Conservation (phyloP, 2,888 invertebrate species). For the Chymomyza fuscimana region DNA sequence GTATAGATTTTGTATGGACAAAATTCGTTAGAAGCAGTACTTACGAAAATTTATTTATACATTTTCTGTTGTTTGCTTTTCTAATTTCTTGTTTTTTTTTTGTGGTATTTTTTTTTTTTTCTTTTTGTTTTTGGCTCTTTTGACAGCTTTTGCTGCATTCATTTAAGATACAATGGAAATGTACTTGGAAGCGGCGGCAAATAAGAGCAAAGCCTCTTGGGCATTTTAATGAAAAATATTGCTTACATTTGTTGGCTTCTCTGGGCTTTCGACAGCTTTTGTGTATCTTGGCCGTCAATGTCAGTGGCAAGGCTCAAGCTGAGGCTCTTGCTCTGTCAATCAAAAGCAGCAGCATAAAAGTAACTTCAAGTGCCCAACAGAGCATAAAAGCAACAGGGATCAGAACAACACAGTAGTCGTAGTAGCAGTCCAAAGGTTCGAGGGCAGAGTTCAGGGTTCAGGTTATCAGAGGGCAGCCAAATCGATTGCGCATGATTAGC, state of each 20-base stretch:
- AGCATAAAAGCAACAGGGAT: not conserved
- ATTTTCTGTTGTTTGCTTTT: conserved; percentile 1
- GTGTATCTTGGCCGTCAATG: not conserved
- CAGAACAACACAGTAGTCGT: not conserved
- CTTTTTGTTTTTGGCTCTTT: not conserved
- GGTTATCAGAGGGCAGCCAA: not conserved
- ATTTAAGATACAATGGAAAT: not conserved
- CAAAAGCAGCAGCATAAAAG: not conserved
- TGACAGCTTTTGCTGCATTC: not conserved
- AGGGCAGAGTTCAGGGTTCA: not conserved
- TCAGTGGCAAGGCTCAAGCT: not conserved
- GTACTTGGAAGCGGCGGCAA: not conserved
- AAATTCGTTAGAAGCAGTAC: not conserved
- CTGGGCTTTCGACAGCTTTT: not conserved
- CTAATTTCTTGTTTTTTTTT: not conserved
- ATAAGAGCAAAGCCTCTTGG: not conserved
- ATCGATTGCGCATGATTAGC: conserved; percentile 9
- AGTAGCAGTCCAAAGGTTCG: not conserved
- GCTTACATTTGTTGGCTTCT: conserved; percentile 5
- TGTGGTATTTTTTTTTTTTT: not conserved
- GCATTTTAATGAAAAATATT: conserved; percentile 6
- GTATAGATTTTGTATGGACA: not conserved
- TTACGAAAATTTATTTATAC: too few relatives aligned
- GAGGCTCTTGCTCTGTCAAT: not conserved
- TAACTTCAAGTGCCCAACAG: not conserved